phyloP scores from a whole-genome alignment of 1,140 invertebrate genomes.

The Danaus plexippus region DNA sequence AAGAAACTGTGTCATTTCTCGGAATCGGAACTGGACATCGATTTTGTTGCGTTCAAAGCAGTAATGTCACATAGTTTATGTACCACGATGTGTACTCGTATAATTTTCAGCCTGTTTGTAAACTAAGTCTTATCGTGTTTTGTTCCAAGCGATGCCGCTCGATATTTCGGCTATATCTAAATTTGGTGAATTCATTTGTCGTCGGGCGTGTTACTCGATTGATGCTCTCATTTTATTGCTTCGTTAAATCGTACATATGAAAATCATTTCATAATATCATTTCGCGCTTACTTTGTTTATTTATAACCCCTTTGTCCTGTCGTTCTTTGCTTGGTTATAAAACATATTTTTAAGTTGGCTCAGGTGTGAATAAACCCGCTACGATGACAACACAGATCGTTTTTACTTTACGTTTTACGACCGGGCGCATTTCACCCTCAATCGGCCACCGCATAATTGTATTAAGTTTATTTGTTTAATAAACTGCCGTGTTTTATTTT shows the following conservation, averaged over 20 bases:
- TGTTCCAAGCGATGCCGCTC: constrained; percentile 46
- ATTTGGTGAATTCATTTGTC: constrained; percentile 60
- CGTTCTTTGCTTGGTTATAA: constrained; percentile 26
- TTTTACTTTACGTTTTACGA: constrained; percentile 48
- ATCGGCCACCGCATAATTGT: constrained; percentile 24
- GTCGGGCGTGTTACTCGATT: constrained; percentile 46
- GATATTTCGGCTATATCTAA: constrained; percentile 65
- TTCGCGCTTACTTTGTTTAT: constrained; percentile 18
- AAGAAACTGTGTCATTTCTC: constrained; percentile 69
- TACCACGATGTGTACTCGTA: constrained; percentile 26
- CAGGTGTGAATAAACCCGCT: constrained; percentile 38
- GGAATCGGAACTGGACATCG: constrained; percentile 68
- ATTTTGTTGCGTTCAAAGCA: constrained; percentile 63
- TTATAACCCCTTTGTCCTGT: constrained; percentile 16
- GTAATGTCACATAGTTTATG: constrained; percentile 64
- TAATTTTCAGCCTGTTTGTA: constrained; percentile 48
- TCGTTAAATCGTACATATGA: constrained; percentile 21
- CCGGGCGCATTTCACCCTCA: constrained; percentile 20
- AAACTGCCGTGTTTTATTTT: constrained; percentile 24
- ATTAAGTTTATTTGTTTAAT: constrained; percentile 26
- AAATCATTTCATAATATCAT: constrained; percentile 11
- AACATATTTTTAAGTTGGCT: constrained; percentile 38
- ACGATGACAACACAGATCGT: constrained; percentile 54
- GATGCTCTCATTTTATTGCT: constrained; percentile 31
- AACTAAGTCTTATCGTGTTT: constrained; percentile 54